Percentiles rank a stretch among this genome's conserved stretches.
These are phyloP conservation scores for Schlechtendalia chinensis DNA, from an alignment of 1,140 invertebrate genomes.

Conservation along the genomic window DNA sequence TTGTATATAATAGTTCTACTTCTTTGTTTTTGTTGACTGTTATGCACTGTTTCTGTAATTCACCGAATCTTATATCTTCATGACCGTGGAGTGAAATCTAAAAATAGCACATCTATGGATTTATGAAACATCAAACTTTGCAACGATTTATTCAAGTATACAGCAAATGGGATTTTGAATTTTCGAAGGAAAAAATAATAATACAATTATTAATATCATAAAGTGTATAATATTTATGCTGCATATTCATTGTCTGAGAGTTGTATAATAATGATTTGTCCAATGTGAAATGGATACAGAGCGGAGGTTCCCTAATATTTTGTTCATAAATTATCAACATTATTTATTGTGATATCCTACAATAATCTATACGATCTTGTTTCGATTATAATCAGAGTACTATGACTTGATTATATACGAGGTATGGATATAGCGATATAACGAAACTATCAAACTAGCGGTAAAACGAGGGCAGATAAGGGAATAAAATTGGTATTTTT, in stretches of 20 bases:
- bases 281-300: neutral
- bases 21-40: neutral
- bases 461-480: too few species aligned
- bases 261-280: neutral
- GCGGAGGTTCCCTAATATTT: neutral
- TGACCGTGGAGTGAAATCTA: constrained; percentile 1
- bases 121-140: too few species aligned
- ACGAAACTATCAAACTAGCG: too few species aligned
- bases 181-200: too few species aligned
- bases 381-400: neutral
- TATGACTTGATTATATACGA: neutral
- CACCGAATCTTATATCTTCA: neutral
- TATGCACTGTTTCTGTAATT: neutral
- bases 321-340: constrained; percentile 26
- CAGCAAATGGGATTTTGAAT: too few species aligned
- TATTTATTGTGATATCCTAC: neutral
- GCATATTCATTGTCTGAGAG: neutral
- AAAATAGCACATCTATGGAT: neutral
- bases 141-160: too few species aligned
- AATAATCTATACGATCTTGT: neutral
- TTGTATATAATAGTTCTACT: constrained; percentile 1
- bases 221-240: neutral
- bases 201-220: too few species aligned
- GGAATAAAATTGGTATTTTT: too few species aligned
- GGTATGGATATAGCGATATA: neutral